Evolutionary conservation across 2,797 vertebrate species (phyloP).

Genomic region (Coracias cyanogaster): DNA sequence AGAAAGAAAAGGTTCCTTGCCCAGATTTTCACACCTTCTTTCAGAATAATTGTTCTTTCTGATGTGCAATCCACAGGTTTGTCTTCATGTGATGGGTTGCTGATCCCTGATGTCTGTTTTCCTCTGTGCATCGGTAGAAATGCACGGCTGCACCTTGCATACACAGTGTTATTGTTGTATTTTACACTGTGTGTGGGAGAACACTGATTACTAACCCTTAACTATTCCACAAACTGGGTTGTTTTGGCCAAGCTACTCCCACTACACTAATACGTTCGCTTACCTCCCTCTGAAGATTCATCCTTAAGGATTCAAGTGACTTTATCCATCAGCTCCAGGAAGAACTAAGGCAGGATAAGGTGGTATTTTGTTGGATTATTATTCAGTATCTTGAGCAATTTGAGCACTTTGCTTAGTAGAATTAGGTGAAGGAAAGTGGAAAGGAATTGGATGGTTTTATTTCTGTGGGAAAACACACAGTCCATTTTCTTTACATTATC

Average conservation of each 20-base stretch:
- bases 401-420: not conserved
- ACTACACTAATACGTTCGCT: fast-evolving
- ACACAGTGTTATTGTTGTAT: fast-evolving
- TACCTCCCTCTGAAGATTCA: not conserved
- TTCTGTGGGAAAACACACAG: not conserved
- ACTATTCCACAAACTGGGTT: fast-evolving
- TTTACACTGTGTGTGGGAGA: not conserved
- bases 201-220: fast-evolving
- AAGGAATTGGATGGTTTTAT: not conserved
- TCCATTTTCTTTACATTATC: slow-evolving; percentile 27
- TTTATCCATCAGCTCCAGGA: not conserved
- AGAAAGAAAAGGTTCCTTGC: not conserved
- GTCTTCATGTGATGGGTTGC: not conserved
- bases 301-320: not conserved
- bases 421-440: not conserved
- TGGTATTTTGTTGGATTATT: not conserved
- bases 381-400: not conserved
- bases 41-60: not conserved
- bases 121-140: not conserved
- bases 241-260: not conserved
- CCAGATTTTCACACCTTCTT: not conserved
- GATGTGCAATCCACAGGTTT: fast-evolving
- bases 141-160: fast-evolving
- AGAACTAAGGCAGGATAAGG: not conserved
- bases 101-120: not conserved